Evolutionary conservation across 2,888 invertebrate species (phyloP).

Genomic region (Habrosyne pyritoides): DNA sequence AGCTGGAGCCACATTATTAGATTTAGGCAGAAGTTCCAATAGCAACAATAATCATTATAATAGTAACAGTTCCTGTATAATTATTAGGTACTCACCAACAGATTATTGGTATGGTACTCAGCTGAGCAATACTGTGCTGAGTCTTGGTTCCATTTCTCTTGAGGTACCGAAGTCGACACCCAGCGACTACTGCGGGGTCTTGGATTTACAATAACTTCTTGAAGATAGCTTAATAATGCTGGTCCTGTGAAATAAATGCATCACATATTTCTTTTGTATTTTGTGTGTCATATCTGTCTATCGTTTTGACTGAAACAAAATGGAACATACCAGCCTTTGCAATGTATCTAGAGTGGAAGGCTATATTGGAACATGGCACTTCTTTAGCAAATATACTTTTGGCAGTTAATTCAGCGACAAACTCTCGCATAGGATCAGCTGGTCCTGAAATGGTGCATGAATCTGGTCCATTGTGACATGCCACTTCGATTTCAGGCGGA

Average conservation of each 20-base stretch:
- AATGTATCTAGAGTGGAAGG: constrained; percentile 52
- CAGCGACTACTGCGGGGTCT: constrained; percentile 88
- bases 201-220: constrained; percentile 84
- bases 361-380: constrained; percentile 43
- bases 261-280: too few species aligned
- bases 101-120: constrained; percentile 93
- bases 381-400: constrained; percentile 62
- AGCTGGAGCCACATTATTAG: too few species aligned
- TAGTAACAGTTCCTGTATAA: too few species aligned
- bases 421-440: constrained; percentile 81
- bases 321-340: constrained; percentile 4
- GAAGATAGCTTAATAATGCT: constrained; percentile 81
- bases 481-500: constrained; percentile 87
- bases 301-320: too few species aligned
- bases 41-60: too few species aligned
- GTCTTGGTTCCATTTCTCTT: constrained; percentile 52
- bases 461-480: constrained; percentile 91
- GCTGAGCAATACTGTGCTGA: constrained; percentile 86
- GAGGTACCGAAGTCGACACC: constrained; percentile 92
- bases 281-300: too few species aligned
- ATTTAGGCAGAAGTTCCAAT: too few species aligned
- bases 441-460: constrained; percentile 92
- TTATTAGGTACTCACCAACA: constrained; percentile 77
- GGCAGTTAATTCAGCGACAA: constrained; percentile 73
- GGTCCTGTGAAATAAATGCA: too few species aligned